phyloP scores from a whole-genome alignment of 2,113 vertebrate genomes.

The Anoplopoma fimbria region DNA sequence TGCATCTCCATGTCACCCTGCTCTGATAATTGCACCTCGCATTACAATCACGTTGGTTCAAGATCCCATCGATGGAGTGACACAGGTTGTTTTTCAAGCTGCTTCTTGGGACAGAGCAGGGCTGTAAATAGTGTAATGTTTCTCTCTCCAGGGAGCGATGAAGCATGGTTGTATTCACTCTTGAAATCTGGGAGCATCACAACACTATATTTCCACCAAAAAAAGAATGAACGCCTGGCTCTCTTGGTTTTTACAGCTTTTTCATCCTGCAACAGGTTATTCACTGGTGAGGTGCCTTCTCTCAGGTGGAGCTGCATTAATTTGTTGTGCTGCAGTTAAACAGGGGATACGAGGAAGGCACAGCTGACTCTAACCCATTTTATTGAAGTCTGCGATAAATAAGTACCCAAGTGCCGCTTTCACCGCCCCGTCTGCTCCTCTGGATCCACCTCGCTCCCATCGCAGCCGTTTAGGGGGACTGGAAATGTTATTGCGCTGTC shows the following conservation, averaged over 20 bases:
- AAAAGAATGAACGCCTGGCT: constrained; percentile 7
- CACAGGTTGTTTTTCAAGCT: constrained; percentile 64
- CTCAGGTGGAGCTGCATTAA: constrained; percentile 40
- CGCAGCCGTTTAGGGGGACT: constrained; percentile 49
- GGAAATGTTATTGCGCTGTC: constrained; percentile 75
- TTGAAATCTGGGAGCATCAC: constrained; percentile 67
- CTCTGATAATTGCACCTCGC: constrained; percentile 73
- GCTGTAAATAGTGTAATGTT: constrained; percentile 73
- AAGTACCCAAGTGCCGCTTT: constrained; percentile 57
- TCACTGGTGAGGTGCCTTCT: constrained; percentile 36
- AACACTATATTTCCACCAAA: constrained; percentile 66
- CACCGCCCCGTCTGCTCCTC: constrained; percentile 59
- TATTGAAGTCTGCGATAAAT: constrained; percentile 58
- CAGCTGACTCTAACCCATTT: constrained; percentile 52
- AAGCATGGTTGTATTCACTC: constrained; percentile 67
- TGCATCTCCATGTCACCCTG: constrained; percentile 42
- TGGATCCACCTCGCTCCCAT: constrained; percentile 51
- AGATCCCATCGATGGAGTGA: constrained; percentile 53
- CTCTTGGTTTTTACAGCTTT: constrained; percentile 37
- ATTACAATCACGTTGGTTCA: constrained; percentile 67
- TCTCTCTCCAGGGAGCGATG: constrained; percentile 67
- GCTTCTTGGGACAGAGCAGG: constrained; percentile 58
- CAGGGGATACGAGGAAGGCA: constrained; percentile 36
- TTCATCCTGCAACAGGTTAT: constrained; percentile 63
- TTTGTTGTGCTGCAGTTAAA: constrained; percentile 62